Conservation (phyloP, 2,797 vertebrate genomes). For the Rhinophrynus dorsalis region DNA sequence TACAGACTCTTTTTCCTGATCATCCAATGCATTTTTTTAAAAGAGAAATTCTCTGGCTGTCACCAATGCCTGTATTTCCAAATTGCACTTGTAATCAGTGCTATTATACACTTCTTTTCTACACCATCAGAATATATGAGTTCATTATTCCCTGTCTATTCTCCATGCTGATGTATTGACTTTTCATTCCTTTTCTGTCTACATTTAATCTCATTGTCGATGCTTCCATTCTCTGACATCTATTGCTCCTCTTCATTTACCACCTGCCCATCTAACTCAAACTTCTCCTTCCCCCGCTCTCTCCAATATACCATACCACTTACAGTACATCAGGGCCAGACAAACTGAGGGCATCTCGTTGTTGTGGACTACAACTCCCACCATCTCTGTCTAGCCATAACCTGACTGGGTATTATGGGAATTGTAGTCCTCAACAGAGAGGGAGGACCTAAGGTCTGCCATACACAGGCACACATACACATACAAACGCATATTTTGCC, state of each 20-base stretch:
- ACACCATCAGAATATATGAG: slow-evolving; percentile 2
- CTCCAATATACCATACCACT: no score
- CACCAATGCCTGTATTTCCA: background rate
- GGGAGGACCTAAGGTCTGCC: no score
- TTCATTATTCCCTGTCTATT: background rate
- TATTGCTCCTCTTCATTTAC: background rate
- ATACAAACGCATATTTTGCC: no score
- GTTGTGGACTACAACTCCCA: no score
- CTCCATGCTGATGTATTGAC: background rate
- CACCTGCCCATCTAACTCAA: background rate
- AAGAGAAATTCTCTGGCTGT: background rate
- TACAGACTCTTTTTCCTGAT: background rate
- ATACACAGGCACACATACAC: no score
- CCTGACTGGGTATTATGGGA: no score
- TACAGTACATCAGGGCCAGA: no score
- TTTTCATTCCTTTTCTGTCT: background rate
- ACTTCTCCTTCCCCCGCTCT: background rate
- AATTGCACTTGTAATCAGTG: background rate
- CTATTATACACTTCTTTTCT: background rate
- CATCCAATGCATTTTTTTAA: background rate
- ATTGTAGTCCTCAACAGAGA: no score
- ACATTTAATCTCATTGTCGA: background rate
- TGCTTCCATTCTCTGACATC: background rate
- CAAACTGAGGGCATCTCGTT: no score
- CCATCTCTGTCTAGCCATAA: no score